phyloP scores from a whole-genome alignment of 2,888 invertebrate genomes.

The Hemicrepidius hirtus region DNA sequence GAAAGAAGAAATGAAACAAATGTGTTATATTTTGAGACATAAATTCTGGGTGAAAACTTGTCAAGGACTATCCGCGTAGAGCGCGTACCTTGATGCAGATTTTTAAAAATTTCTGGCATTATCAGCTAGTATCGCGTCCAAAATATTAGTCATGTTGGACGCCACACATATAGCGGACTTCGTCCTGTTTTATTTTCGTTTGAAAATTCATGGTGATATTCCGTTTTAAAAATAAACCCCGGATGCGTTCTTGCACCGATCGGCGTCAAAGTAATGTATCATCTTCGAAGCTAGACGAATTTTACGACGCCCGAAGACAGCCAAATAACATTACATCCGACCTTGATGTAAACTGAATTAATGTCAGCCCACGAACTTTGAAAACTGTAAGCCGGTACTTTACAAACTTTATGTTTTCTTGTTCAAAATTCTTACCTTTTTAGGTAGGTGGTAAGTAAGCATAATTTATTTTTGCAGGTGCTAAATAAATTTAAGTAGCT shows the following conservation, averaged over 20 bases:
- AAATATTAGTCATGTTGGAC: slow-evolving; percentile 29
- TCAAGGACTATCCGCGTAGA: slow-evolving; percentile 19
- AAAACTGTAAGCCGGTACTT: slow-evolving; percentile 23
- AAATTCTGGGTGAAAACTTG: background rate
- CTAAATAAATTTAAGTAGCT: too few relatives aligned
- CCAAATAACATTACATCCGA: slow-evolving; percentile 35
- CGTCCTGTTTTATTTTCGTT: slow-evolving; percentile 30
- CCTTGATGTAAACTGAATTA: slow-evolving; percentile 37
- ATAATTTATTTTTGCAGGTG: background rate
- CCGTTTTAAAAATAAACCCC: slow-evolving; percentile 21
- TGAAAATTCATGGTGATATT: slow-evolving; percentile 28
- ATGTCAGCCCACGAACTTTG: slow-evolving; percentile 36
- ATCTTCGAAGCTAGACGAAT: slow-evolving; percentile 20
- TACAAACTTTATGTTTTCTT: slow-evolving; percentile 23
- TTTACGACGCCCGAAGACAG: slow-evolving; percentile 29
- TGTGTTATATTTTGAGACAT: too few relatives aligned
- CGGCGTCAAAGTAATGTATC: slow-evolving; percentile 8
- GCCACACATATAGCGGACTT: slow-evolving; percentile 19
- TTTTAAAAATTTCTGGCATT: slow-evolving; percentile 36
- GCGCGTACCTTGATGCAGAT: slow-evolving; percentile 19
- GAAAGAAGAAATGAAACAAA: too few relatives aligned
- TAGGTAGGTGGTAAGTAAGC: background rate
- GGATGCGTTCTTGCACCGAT: slow-evolving; percentile 21
- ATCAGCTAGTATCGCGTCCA: slow-evolving; percentile 27
- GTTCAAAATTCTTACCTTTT: slow-evolving; percentile 24